Base-by-base conservation (phyloP, 2,113 vertebrate species). In the Hemiscyllium ocellatum region DNA sequence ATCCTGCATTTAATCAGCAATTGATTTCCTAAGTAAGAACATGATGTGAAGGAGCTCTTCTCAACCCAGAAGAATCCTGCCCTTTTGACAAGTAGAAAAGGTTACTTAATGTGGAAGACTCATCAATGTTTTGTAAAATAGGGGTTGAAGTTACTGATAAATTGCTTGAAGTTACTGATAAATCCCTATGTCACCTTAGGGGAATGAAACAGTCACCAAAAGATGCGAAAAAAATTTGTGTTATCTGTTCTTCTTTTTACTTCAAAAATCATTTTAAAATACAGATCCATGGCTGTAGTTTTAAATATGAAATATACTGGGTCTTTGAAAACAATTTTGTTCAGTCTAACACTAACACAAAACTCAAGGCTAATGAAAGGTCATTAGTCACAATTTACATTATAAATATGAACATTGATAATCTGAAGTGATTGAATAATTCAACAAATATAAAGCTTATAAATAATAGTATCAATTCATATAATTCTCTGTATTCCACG, bases 211-310 rank as follows among this genome's bases (percentile, higher is more conserved):
- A 61, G 50, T 29, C 87, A 90, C 26, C 24, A 65, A 78, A 42
- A 65, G 61, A 95, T 47, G 76, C 7, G 80, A 37, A 33, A 29
- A 29, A 66, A 95, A 96, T 95, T 96, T 76, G 47, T 47, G 26
- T 95, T 70, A 47, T n/a, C n/a, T 76, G 19, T 94, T 95, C 96
- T 56, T 50, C 78, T 66, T 93, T 72, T 83, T 47, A 47, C 26
- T 91, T 29, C 78, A 56, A 89, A 87, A 96, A 96, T 95, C 85
- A 70, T 70, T 70, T 70, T 33, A 72, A 95, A 80, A 68, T n/a
- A n/a, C 72, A 68, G 10, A 93, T 80, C 78, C 52, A 95, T 80
- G 42, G 52, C 76, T 42, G 93, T 19, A 69, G 56, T 70, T 96
- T 96, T 66, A 96, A 95, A 96, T 86, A 61, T 87, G 56, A 33